These are phyloP conservation scores for Zaprionus davidi DNA, from an alignment of 1,140 invertebrate species.

Conservation along the genomic window DNA sequence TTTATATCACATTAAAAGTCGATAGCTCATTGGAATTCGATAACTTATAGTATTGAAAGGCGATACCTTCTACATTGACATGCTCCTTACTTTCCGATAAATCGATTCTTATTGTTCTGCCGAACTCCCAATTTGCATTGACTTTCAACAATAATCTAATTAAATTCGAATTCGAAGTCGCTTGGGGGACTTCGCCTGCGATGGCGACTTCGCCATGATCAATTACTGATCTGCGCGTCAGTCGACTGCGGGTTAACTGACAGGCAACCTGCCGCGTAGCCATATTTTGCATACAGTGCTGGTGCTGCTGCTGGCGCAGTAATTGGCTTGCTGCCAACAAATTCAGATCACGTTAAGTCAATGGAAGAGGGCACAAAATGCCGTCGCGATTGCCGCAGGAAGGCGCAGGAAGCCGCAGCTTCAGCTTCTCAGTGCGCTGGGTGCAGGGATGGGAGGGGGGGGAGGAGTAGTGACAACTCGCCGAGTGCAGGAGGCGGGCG, in stretches of 20 bases:
- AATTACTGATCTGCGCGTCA: conserved; percentile 3
- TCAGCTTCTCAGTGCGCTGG: conserved; percentile 40
- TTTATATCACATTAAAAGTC: not conserved
- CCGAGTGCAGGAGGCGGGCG: conserved; percentile 57
- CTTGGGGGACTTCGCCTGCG: not conserved
- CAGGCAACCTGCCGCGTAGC: conserved; percentile 12
- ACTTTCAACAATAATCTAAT: conserved; percentile 5
- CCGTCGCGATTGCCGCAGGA: conserved; percentile 67
- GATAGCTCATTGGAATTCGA: not conserved
- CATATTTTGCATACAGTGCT: conserved; percentile 41
- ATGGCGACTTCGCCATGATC: not conserved
- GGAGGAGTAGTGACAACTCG: conserved; percentile 33
- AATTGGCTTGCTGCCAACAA: conserved; percentile 76
- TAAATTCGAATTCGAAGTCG: conserved; percentile 1
- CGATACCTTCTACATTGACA: not conserved
- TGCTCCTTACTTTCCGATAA: not conserved
- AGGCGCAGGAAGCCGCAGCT: conserved; percentile 26
- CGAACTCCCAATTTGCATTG: not conserved
- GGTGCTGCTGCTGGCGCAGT: conserved; percentile 46
- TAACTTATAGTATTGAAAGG: not conserved
- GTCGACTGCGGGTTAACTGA: not conserved
- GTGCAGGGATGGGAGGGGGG: not conserved
- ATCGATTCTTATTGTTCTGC: not conserved
- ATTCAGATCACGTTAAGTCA: conserved; percentile 82
- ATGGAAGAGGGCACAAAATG: conserved; percentile 69